Base-by-base conservation (phyloP, 2,797 vertebrate genomes). In the Basileuterus tristriatus region DNA sequence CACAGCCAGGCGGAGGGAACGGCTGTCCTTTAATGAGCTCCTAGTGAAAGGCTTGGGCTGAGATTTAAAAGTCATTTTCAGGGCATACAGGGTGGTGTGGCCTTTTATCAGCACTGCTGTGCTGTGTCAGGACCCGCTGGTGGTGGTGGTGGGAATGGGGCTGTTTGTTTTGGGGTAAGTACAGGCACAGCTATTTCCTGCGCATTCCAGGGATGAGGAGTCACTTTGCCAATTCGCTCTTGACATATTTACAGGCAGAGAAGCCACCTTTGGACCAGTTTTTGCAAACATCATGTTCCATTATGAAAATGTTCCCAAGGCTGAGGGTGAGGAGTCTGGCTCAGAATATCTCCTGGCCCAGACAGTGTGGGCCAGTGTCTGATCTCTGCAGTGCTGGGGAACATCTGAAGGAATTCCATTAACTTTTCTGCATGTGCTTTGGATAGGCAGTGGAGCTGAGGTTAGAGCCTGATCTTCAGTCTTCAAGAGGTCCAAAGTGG, bases 131-230 rank as follows among this genome's bases (percentile, higher is more conserved):
- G 76, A 39, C 30, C 9, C 90, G 64, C 22, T 71, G 78, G 77
- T 59, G 68, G 27, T 52, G 39, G 39, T 41, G 68, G 23, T 62
- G 22, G 70, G 84, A 86, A 68, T 85, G 13, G 41, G 68, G 82
- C 52, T 77, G n/a, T 95, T 94, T 95, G 71, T 65, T 94, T 87
- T 80, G 58, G 96, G 83, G 36, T 87, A 94, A 94, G 83, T 83
- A 62, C 34, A 91, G 80, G 92, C 84, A 2, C 87, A 87, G 94
- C 96, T 96, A 96, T 97, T 97, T 97, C 96, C 96, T 97, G 96
- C 8, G 5, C 96, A 97, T 97, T 97, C 96, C 96, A 90, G 94
- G 83, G 52, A 94, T 4, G 26, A 93, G 92, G 56, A 74, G 71
- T 37, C 4, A 12, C 80, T 63, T 86, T 88, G 95, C 95, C 92